A percentile compares a stretch with the other conserved stretches of the same genome.
phyloP scores from a whole-genome alignment of 1,140 invertebrate species.

The Drosophila mauritiana region DNA sequence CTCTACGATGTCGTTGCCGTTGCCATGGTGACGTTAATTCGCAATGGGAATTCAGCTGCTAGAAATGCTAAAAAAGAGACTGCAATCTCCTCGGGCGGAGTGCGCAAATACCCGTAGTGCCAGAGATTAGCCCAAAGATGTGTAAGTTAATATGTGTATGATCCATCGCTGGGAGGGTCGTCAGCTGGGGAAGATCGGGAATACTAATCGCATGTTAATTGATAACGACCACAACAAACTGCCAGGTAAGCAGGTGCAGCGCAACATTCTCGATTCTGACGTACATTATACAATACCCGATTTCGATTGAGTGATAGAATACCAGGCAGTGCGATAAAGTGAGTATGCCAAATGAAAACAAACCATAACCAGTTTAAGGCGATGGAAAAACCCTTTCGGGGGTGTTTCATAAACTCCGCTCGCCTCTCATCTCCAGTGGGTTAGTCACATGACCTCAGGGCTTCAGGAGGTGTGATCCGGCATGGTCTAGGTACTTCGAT shows the following conservation, averaged over 20 bases:
- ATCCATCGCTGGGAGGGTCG: conserved; percentile 22
- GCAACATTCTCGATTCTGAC: conserved; percentile 26
- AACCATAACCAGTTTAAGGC: conserved; percentile 43
- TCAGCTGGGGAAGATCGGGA: conserved; percentile 34
- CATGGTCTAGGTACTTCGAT: conserved; percentile 5
- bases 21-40: conserved; percentile 57
- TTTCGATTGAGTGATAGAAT: conserved; percentile 26
- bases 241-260: conserved; percentile 39
- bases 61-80: conserved; percentile 19
- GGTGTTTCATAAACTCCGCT: conserved; percentile 4
- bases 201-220: conserved; percentile 50
- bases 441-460: conserved; percentile 25
- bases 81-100: conserved; percentile 30
- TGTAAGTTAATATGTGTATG: background rate
- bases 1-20: conserved; percentile 63
- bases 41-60: conserved; percentile 13
- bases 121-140: conserved; percentile 17
- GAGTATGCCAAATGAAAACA: conserved; percentile 39
- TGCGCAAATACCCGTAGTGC: conserved; percentile 15
- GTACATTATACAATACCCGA: conserved; percentile 49
- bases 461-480: conserved; percentile 1
- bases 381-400: conserved; percentile 29
- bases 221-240: conserved; percentile 43
- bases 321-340: conserved; percentile 27
- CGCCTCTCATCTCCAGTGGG: background rate